Percentiles rank a stretch among this genome's conserved stretches.
phyloP scores from a whole-genome alignment of 2,113 vertebrate species.

The Sus scrofa region DNA sequence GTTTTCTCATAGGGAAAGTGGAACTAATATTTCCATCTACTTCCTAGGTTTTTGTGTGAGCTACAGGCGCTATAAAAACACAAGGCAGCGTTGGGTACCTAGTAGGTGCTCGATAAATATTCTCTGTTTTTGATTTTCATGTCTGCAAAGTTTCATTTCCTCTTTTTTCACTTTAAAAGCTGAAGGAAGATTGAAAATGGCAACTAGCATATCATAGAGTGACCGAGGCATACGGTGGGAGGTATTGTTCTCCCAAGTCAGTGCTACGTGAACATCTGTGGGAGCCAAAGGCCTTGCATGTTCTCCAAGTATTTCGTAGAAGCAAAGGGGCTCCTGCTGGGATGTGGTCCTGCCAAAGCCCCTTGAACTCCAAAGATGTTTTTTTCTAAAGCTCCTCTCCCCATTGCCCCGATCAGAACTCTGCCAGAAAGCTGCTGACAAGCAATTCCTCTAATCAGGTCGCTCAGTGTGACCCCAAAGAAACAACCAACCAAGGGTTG shows the following conservation, averaged over 20 bases:
- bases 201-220: conserved; percentile 40
- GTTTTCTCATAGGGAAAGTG: conserved; percentile 38
- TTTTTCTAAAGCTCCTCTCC: conserved; percentile 29
- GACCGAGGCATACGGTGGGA: conserved; percentile 35
- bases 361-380: not conserved
- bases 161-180: not conserved
- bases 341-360: not conserved
- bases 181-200: conserved; percentile 44
- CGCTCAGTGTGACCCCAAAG: not conserved
- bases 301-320: conserved; percentile 55
- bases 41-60: not conserved
- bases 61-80: not conserved
- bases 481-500: not conserved
- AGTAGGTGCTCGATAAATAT: conserved; percentile 22
- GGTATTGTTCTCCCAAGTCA: conserved; percentile 54
- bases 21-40: not conserved
- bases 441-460: conserved; percentile 12
- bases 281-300: conserved; percentile 2
- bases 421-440: not conserved
- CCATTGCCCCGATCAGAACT: not conserved
- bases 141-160: not conserved
- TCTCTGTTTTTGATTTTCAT: not conserved
- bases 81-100: not conserved
- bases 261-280: conserved; percentile 38
- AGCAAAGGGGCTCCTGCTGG: not conserved